Percentiles rank a stretch among this genome's conserved stretches.
Evolutionary conservation across 1,140 invertebrate species (phyloP).

Genomic region (Halesus radiatus): DNA sequence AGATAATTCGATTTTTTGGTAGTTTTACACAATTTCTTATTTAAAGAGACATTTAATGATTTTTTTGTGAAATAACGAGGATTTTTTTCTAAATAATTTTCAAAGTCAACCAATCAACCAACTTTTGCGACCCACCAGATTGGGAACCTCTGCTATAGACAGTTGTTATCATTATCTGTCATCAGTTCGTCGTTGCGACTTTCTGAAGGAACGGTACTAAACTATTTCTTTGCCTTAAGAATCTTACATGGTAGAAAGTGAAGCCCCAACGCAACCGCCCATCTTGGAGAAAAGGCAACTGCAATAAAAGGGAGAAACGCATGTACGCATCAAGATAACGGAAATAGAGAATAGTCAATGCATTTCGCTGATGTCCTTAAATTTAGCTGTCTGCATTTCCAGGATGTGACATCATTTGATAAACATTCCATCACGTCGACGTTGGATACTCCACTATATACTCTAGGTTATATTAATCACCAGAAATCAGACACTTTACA

Average conservation of each 20-base stretch:
- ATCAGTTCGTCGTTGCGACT: neutral
- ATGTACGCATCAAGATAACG: too few relatives aligned
- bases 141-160: neutral
- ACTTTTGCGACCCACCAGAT: too few relatives aligned
- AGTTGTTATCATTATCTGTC: neutral
- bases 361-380: neutral
- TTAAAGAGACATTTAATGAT: too few relatives aligned
- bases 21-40: too few relatives aligned
- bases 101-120: too few relatives aligned
- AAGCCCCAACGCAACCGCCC: too few relatives aligned
- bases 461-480: neutral
- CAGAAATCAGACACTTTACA: neutral
- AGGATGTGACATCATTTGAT: neutral
- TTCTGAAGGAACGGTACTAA: neutral
- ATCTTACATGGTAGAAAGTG: neutral
- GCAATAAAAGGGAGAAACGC: too few relatives aligned
- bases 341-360: neutral
- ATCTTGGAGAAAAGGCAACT: too few relatives aligned
- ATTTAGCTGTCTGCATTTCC: neutral
- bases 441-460: neutral
- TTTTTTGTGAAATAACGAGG: too few relatives aligned
- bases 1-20: too few relatives aligned
- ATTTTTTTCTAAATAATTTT: too few relatives aligned
- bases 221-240: neutral
- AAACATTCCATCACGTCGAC: constrained; percentile 6